A percentile compares a stretch with the other conserved stretches of the same genome.
Evolutionary conservation across 2,888 invertebrate species (phyloP).

Genomic region (Noctua janthina): DNA sequence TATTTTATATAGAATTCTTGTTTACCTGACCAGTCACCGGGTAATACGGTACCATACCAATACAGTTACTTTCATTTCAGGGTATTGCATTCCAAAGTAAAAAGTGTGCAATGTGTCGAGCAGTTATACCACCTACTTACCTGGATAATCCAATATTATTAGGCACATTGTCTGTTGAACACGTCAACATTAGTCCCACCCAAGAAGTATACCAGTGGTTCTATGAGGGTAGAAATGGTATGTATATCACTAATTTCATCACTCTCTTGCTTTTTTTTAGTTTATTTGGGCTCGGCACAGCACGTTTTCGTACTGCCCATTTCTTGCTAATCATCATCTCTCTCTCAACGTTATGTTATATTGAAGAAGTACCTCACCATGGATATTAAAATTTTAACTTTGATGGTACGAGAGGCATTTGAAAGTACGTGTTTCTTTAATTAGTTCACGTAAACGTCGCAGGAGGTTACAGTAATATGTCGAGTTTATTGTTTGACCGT

Average conservation of each 20-base stretch:
- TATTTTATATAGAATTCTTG: background rate
- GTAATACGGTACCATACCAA: background rate
- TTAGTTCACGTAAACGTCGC: background rate
- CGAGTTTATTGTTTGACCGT: background rate
- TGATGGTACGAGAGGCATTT: too few relatives aligned
- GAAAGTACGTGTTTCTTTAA: background rate
- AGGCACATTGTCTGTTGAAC: slow-evolving; percentile 77
- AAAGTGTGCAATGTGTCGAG: slow-evolving; percentile 97
- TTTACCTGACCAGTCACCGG: background rate
- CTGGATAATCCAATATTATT: slow-evolving; percentile 96
- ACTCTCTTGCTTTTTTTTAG: background rate
- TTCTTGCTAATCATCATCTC: background rate
- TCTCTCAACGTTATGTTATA: background rate
- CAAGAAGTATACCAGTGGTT: slow-evolving; percentile 97
- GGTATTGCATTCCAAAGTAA: slow-evolving; percentile 96
- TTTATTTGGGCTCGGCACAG: background rate
- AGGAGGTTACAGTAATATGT: too few relatives aligned
- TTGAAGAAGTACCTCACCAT: background rate
- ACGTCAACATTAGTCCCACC: slow-evolving; percentile 78
- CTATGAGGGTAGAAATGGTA: slow-evolving; percentile 98
- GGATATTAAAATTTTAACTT: background rate
- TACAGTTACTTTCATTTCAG: slow-evolving; percentile 72
- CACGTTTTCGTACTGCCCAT: background rate
- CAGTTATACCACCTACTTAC: slow-evolving; percentile 96
- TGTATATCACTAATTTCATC: slow-evolving; percentile 69